Evolutionary conservation across 2,888 invertebrate genomes (phyloP).

Genomic region (Scaeva pyrastri): DNA sequence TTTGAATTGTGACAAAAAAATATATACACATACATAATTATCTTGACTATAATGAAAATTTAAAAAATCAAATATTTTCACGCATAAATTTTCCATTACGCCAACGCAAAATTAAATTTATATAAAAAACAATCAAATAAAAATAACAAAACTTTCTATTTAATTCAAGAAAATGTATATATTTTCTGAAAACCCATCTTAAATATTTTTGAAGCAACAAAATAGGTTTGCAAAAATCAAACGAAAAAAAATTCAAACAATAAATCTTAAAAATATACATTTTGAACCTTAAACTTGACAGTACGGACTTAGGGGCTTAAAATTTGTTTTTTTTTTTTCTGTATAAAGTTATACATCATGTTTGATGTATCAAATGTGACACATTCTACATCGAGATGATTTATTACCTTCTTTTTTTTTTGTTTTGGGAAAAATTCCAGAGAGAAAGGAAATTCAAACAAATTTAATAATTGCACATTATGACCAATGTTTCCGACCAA

Average conservation of each 20-base stretch:
- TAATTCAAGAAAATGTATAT: not conserved
- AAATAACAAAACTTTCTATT: not conserved
- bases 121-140: not conserved
- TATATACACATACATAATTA: no score
- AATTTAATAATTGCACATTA: conserved; percentile 2
- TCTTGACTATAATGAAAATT: not conserved
- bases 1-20: not conserved
- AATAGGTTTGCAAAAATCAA: not conserved
- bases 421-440: not conserved
- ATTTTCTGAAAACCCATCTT: not conserved
- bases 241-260: not conserved
- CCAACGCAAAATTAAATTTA: conserved; percentile 20
- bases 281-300: conserved; percentile 12
- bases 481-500: not conserved
- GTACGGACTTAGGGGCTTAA: not conserved
- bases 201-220: not conserved
- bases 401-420: not conserved
- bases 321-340: not conserved
- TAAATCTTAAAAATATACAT: not conserved
- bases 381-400: conserved; percentile 7
- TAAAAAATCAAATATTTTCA: conserved; percentile 38
- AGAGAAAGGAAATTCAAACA: not conserved
- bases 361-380: not conserved
- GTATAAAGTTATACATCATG: not conserved
- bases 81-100: conserved; percentile 8